Evolutionary conservation across 2,113 vertebrate species (phyloP).

Genomic region (Neopipo cinnamomea): DNA sequence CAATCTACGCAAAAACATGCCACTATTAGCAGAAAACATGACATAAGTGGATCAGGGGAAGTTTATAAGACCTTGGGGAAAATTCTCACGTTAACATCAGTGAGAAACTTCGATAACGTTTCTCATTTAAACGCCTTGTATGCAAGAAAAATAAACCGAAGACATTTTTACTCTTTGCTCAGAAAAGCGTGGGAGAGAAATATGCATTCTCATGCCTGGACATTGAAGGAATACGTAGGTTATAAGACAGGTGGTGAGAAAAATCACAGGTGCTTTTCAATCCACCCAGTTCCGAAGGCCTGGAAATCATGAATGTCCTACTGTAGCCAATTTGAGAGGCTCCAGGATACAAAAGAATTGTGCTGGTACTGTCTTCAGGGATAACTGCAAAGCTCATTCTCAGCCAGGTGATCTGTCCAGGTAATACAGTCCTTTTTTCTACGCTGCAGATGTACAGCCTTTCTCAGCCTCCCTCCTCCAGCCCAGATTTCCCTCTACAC

Average conservation of each 20-base stretch:
- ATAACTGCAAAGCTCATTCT: conserved; percentile 47
- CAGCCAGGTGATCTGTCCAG: conserved; percentile 40
- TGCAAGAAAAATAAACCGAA: background rate
- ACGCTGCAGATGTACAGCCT: background rate
- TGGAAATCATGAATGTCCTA: background rate
- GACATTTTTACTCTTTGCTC: background rate
- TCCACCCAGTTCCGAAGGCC: background rate
- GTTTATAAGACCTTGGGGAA: conserved; percentile 11
- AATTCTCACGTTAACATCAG: background rate
- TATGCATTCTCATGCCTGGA: background rate
- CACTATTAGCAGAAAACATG: background rate
- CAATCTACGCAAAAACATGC: background rate
- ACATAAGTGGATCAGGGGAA: background rate
- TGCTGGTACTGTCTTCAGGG: conserved; percentile 16
- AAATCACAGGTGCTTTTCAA: conserved; percentile 5
- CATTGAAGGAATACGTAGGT: background rate
- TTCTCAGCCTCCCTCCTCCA: background rate
- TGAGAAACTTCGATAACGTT: background rate
- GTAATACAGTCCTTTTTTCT: conserved; percentile 22
- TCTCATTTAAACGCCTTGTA: conserved; percentile 6
- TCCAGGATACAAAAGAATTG: conserved; percentile 20
- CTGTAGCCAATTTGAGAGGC: conserved; percentile 38
- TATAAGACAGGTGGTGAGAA: background rate
- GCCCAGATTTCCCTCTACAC: background rate
- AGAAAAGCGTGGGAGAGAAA: background rate